Evolutionary conservation across 2,113 vertebrate species (phyloP), one percentile per base, ranked within the genome.

Genomic region (Cnemophilus loriae): DNA sequence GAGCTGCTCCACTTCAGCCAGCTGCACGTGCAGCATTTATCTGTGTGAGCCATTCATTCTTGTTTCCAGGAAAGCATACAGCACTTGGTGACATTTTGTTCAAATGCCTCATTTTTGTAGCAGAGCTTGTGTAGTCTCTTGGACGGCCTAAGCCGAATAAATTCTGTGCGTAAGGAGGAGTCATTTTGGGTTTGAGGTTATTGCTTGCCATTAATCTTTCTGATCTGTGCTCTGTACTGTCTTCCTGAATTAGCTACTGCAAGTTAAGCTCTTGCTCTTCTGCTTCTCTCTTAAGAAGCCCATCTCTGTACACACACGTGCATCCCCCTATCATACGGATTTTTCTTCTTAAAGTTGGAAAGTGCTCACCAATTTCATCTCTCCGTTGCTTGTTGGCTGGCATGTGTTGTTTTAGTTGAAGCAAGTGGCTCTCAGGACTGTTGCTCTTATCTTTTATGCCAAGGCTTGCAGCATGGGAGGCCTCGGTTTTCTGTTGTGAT

Each of bases 1-100:
- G 89, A 95, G 80, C 90, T 89, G 80, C 69, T 94, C 76, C 77
- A 82, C 80, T 65, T 80, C 23, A 92, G 53, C 37, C 93, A 96
- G 92, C 93, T 95, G 92, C 92, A 59, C 22, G 33, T 77, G 78
- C 82, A 95, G 85, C 75, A 35, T 86, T 86, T 68, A 27, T 80
- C 70, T 86, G 7, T 91, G 71, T 47, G 57, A 87, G 8, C n/a
- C 77, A 65, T 96, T 95, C 93, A 87, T 82, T 68, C 80, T 46
- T 57, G 49, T 92, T 89, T 84, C 60, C 69, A 90, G 80, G 73
- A 75, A 87, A 65, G 47, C 53, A 30, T 7, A 33, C 24, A 84
- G 68, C 19, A 56, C 18, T 30, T 52, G 73, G 20, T 89, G 86
- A 53, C n/a, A 35, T 57, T 90, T 90, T 59, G 37, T 53, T 86